phyloP scores from a whole-genome alignment of 2,888 invertebrate genomes.

The Candidula unifasciata region DNA sequence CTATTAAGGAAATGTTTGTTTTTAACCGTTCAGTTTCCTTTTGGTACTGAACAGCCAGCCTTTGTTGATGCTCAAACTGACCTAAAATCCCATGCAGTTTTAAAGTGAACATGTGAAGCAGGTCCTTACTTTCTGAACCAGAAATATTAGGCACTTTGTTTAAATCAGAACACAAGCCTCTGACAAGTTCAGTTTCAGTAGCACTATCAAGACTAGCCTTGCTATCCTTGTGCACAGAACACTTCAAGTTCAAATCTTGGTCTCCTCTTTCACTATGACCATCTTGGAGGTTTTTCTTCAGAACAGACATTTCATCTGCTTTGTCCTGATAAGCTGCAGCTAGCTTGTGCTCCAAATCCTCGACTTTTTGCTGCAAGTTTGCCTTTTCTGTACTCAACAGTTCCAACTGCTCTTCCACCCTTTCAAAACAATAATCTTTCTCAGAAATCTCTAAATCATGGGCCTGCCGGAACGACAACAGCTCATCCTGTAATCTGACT shows the following conservation, averaged over 20 bases:
- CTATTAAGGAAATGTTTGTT: not conserved
- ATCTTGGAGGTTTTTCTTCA: slow-evolving; percentile 26
- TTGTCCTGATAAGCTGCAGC: not conserved
- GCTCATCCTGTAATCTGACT: slow-evolving; percentile 30
- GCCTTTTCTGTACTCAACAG: not conserved
- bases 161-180: not conserved
- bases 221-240: not conserved
- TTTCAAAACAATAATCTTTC: slow-evolving; percentile 3
- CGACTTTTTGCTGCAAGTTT: slow-evolving; percentile 27
- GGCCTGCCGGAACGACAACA: slow-evolving; percentile 21
- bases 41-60: not conserved
- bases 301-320: slow-evolving; percentile 3
- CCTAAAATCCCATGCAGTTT: not conserved
- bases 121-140: not conserved
- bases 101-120: not conserved
- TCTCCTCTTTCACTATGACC: not conserved
- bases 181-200: not conserved
- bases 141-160: not conserved
- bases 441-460: slow-evolving; percentile 34
- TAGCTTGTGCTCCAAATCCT: slow-evolving; percentile 29
- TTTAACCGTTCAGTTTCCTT: slow-evolving; percentile 8
- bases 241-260: not conserved
- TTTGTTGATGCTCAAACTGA: slow-evolving; percentile 12
- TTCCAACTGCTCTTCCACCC: slow-evolving; percentile 38
- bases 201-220: not conserved